Percentiles rank a stretch among this genome's conserved stretches.
Evolutionary conservation across 2,797 vertebrate genomes (phyloP).

Genomic region (Syndactyla subalaris): DNA sequence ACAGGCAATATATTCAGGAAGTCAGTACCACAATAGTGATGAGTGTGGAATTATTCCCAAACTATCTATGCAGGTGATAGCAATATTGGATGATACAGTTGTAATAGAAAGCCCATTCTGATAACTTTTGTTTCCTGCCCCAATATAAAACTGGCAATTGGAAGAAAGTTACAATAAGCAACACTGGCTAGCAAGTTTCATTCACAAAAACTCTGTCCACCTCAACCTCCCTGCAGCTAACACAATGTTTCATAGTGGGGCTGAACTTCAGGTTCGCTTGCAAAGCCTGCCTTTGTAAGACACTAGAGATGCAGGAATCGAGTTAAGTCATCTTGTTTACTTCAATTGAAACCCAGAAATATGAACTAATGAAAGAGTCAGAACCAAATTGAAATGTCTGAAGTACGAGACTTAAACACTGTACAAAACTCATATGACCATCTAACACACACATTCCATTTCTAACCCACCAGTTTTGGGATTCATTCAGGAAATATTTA

Average conservation of each 20-base stretch:
- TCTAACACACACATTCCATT: constrained; percentile 31
- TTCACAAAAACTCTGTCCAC: constrained; percentile 34
- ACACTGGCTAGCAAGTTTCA: constrained; percentile 40
- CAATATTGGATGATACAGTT: constrained; percentile 10
- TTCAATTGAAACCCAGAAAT: constrained; percentile 44
- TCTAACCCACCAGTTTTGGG: constrained; percentile 58
- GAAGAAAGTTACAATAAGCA: constrained; percentile 41
- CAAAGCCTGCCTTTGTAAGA: constrained; percentile 50
- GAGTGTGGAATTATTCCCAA: neutral
- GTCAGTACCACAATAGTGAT: neutral
- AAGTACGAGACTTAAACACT: constrained; percentile 44
- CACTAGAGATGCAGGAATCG: neutral
- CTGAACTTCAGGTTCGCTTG: constrained; percentile 2
- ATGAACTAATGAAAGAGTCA: constrained; percentile 32
- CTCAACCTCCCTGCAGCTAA: constrained; percentile 13
- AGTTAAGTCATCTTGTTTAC: constrained; percentile 64
- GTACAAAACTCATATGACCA: constrained; percentile 32
- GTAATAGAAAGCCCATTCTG: constrained; percentile 29
- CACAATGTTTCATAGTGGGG: constrained; percentile 35
- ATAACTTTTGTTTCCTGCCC: constrained; percentile 30
- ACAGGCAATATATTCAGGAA: neutral
- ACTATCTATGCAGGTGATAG: neutral
- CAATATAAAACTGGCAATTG: constrained; percentile 34
- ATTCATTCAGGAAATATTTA: constrained; percentile 62
- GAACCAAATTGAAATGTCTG: constrained; percentile 10